Base-by-base conservation (phyloP, 2,113 vertebrate species). In the Aegithalos caudatus region DNA sequence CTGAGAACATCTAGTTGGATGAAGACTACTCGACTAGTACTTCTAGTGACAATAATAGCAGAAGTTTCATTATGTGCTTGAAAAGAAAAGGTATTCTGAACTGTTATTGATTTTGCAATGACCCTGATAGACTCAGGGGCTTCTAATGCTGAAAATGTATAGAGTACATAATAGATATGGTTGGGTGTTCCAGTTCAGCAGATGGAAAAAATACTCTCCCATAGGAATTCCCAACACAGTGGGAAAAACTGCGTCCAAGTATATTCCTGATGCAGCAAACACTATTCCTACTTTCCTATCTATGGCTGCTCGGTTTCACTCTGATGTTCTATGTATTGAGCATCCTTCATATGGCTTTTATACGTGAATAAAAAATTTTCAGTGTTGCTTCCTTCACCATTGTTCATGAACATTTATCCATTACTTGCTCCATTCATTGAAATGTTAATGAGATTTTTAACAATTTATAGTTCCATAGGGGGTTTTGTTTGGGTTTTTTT, bases 381-480 rank as follows among this genome's bases (percentile, higher is more conserved):
- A 50, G 18, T 94, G 31, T 66, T 89, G 48, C 78, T 94, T 90
- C 37, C 71, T 92, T 82, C 67, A 42, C 70, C 62, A 28, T 94
- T 94, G 78, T 86, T 94, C 67, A 27, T 77, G 66, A 94, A 81
- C 62, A 8, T 84, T 50, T 81, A 88, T 94, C 89, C 54, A 50
- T 86, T 87, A 69, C 50, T 97, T 94, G 48, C 81, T 88, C 40
- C 38, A 0, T 88, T 78, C 91, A 94, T 92, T 82, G 93, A 95
- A 80, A 47, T 50, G 88, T 90, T 94, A 93, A 95, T 88, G 72
- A 93, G 94, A 94, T 95, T 94, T 72, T 54, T 48, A 80, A 86
- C 83, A 92, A 56, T 95, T 95, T 74, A 61, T 76, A 67, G 70
- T 84, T 70, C 78, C 89, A 29, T 12, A n/a, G n/a, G 74, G 5